Percentiles rank a stretch among this genome's conserved stretches.
These are phyloP conservation scores for Miichthys miiuy DNA, from an alignment of 2,797 vertebrate genomes.

Conservation along the genomic window DNA sequence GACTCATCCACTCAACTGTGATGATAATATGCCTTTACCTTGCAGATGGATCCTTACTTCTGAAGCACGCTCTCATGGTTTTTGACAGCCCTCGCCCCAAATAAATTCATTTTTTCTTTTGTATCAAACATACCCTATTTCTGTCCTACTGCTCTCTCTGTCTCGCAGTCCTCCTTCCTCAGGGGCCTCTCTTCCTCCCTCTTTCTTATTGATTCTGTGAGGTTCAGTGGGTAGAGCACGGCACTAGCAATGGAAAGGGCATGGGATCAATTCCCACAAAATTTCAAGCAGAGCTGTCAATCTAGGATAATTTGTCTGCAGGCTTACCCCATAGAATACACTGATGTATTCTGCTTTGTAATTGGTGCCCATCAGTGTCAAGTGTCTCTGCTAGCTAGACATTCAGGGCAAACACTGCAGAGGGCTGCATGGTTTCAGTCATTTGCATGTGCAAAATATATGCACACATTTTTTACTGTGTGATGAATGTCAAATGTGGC, in stretches of 20 bases:
- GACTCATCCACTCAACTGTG: slow-evolving; percentile 59
- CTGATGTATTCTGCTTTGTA: slow-evolving; percentile 70
- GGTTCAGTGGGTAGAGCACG: slow-evolving; percentile 68
- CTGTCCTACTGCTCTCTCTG: slow-evolving; percentile 40
- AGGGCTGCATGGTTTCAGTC: slow-evolving; percentile 31
- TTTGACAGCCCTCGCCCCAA: slow-evolving; percentile 54
- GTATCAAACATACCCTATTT: slow-evolving; percentile 48
- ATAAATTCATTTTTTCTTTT: slow-evolving; percentile 50
- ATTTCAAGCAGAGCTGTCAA: slow-evolving; percentile 70
- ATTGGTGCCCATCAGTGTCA: slow-evolving; percentile 78
- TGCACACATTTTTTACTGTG: slow-evolving; percentile 2
- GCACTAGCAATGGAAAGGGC: slow-evolving; percentile 68
- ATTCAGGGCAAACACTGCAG: slow-evolving; percentile 45
- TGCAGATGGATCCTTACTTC: slow-evolving; percentile 48
- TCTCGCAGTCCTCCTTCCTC: slow-evolving; percentile 42
- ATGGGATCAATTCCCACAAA: slow-evolving; percentile 76
- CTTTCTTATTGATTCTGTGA: slow-evolving; percentile 68
- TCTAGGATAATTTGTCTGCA: slow-evolving; percentile 72
- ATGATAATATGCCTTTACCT: slow-evolving; percentile 64
- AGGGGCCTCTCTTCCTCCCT: slow-evolving; percentile 21
- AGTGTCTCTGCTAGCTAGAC: slow-evolving; percentile 60
- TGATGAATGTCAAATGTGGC: slow-evolving; percentile 25
- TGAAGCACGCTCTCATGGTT: slow-evolving; percentile 41
- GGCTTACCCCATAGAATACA: slow-evolving; percentile 57
- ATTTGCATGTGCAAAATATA: slow-evolving; percentile 44